phyloP scores from a whole-genome alignment of 2,888 invertebrate species.

The Eupithecia tripunctaria region DNA sequence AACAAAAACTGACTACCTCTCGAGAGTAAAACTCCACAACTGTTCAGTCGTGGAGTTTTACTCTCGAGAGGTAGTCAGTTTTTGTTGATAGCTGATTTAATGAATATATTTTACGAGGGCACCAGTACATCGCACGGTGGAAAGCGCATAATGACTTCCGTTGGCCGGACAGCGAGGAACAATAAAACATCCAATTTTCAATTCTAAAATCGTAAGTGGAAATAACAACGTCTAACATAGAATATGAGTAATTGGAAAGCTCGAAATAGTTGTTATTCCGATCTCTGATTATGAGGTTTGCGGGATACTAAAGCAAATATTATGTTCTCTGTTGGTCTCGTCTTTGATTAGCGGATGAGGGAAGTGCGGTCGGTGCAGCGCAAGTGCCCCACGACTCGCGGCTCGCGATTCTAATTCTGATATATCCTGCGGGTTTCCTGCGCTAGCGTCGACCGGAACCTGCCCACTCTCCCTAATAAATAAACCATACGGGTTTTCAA shows the following conservation, averaged over 20 bases:
- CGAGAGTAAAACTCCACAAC: conserved; percentile 56
- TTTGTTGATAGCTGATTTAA: conserved; percentile 74
- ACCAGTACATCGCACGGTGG: conserved; percentile 71
- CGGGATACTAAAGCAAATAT: conserved; percentile 31
- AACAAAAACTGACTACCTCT: conserved; percentile 52
- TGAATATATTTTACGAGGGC: conserved; percentile 78
- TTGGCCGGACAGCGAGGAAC: conserved; percentile 70
- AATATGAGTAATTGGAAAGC: conserved; percentile 12
- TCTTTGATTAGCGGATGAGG: conserved; percentile 61
- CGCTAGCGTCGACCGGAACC: conserved; percentile 65
- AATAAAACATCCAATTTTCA: conserved; percentile 62
- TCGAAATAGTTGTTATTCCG: conserved; percentile 12
- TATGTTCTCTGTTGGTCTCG: conserved; percentile 23
- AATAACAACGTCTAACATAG: conserved; percentile 9
- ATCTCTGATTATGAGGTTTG: conserved; percentile 13
- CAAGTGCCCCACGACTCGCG: conserved; percentile 64
- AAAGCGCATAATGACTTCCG: conserved; percentile 84
- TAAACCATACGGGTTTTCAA: conserved; percentile 56
- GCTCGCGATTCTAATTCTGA: conserved; percentile 76
- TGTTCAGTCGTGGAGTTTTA: too few species aligned
- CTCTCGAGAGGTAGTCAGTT: too few species aligned
- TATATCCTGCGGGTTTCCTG: conserved; percentile 75
- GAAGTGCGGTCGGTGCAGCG: conserved; percentile 68
- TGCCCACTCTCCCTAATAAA: conserved; percentile 67
- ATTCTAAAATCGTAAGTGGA: conserved; percentile 44